phyloP scores from a whole-genome alignment of 1,140 invertebrate species.

The Cyclargus thomasi region DNA sequence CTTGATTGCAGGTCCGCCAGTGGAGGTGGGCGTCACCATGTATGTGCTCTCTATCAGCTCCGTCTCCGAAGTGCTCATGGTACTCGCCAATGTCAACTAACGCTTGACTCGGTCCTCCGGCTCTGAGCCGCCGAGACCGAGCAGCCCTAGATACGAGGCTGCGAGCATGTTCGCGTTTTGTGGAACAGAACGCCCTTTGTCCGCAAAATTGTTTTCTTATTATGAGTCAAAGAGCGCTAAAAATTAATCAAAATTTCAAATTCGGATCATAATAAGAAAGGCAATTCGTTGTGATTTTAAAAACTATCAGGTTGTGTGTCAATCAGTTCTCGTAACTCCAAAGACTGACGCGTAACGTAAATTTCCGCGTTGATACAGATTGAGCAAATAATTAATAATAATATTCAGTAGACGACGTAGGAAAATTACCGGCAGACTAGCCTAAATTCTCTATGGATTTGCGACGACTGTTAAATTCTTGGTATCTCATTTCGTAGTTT shows the following conservation, averaged over 20 bases:
- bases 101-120: constrained; percentile 60
- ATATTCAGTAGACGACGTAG: constrained; percentile 22
- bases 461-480: constrained; percentile 68
- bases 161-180: constrained; percentile 69
- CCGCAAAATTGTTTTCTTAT: constrained; percentile 70
- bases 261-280: constrained; percentile 64
- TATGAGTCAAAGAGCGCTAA: constrained; percentile 36
- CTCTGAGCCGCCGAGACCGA: constrained; percentile 40
- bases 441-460: constrained; percentile 56
- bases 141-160: constrained; percentile 58
- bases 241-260: constrained; percentile 29
- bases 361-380: constrained; percentile 9
- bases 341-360: constrained; percentile 34
- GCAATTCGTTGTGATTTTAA: constrained; percentile 54
- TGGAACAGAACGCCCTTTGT: constrained; percentile 64
- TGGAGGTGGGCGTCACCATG: constrained; percentile 97
- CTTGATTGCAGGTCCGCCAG: constrained; percentile 92
- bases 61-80: constrained; percentile 98
- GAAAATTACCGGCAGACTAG: constrained; percentile 6
- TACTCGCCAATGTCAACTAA: constrained; percentile 77
- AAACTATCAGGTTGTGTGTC: constrained; percentile 59
- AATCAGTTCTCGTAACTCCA: constrained; percentile 72
- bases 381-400: constrained; percentile 15
- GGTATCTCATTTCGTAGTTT: constrained; percentile 70
- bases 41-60: constrained; percentile 98